These are phyloP conservation scores for Orussus abietinus DNA, from an alignment of 1,140 invertebrate genomes.

Conservation along the genomic window DNA sequence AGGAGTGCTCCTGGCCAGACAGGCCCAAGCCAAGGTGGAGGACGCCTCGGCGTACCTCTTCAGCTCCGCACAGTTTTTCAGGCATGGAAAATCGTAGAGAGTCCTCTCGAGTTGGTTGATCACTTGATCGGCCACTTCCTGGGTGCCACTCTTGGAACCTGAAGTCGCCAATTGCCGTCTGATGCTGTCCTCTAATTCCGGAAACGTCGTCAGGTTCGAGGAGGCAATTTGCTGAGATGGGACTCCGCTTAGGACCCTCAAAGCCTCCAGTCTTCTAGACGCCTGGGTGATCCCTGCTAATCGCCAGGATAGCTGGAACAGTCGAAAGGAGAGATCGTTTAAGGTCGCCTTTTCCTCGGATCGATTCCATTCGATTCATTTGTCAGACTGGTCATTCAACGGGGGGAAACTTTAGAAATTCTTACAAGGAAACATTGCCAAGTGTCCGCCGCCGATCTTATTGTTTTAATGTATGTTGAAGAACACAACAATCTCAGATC, in stretches of 20 bases:
- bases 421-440: no score
- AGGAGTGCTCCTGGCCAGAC: constrained; percentile 51
- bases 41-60: constrained; percentile 62
- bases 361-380: no score
- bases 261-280: constrained; percentile 28
- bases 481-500: no score
- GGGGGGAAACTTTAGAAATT: no score
- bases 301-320: constrained; percentile 36
- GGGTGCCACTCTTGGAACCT: constrained; percentile 33
- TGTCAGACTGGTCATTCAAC: no score
- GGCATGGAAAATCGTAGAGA: constrained; percentile 71
- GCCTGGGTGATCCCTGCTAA: constrained; percentile 37
- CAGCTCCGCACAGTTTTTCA: constrained; percentile 62
- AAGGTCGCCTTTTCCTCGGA: no score
- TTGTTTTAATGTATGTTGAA: no score
- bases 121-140: constrained; percentile 38
- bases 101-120: constrained; percentile 49
- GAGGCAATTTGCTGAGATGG: constrained; percentile 9
- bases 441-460: no score
- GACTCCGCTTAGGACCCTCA: constrained; percentile 32
- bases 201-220: constrained; percentile 3
- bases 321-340: no score
- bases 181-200: constrained; percentile 37
- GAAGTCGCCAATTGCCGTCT: constrained; percentile 36
- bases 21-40: constrained; percentile 65